phyloP scores from a whole-genome alignment of 1,140 invertebrate genomes.

The Hydropsyche tenuis region DNA sequence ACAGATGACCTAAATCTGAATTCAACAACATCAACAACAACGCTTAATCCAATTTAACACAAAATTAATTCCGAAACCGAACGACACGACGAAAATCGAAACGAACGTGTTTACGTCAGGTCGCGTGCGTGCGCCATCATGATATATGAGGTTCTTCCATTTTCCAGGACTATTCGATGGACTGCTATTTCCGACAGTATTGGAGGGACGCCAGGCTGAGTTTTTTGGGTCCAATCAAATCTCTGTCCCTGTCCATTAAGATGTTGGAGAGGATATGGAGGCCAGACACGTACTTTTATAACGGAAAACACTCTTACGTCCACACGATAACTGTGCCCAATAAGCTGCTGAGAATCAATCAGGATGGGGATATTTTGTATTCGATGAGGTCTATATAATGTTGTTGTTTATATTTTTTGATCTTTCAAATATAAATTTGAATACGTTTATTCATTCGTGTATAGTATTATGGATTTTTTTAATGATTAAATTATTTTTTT shows the following conservation, averaged over 20 bases:
- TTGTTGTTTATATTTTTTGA: too few species aligned
- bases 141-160: not conserved
- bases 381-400: slow-evolving; percentile 86
- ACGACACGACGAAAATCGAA: too few species aligned
- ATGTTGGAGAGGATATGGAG: slow-evolving; percentile 94
- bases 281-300: slow-evolving; percentile 94
- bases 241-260: slow-evolving; percentile 84
- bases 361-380: slow-evolving; percentile 91
- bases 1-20: too few species aligned
- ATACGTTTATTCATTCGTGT: too few species aligned
- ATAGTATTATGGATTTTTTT: too few species aligned
- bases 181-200: slow-evolving; percentile 94
- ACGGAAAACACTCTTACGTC: slow-evolving; percentile 90
- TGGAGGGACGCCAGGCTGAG: slow-evolving; percentile 85
- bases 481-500: too few species aligned
- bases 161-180: slow-evolving; percentile 93
- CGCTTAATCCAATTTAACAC: too few species aligned
- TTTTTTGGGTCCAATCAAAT: slow-evolving; percentile 81
- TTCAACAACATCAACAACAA: too few species aligned
- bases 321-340: slow-evolving; percentile 97
- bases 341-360: slow-evolving; percentile 86
- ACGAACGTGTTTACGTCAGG: too few species aligned
- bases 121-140: not conserved
- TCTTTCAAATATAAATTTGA: too few species aligned
- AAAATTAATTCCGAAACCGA: too few species aligned